Percentiles rank a stretch among this genome's conserved stretches.
Conservation (phyloP, 1,140 invertebrate genomes). For the Hormaphis cornu region DNA sequence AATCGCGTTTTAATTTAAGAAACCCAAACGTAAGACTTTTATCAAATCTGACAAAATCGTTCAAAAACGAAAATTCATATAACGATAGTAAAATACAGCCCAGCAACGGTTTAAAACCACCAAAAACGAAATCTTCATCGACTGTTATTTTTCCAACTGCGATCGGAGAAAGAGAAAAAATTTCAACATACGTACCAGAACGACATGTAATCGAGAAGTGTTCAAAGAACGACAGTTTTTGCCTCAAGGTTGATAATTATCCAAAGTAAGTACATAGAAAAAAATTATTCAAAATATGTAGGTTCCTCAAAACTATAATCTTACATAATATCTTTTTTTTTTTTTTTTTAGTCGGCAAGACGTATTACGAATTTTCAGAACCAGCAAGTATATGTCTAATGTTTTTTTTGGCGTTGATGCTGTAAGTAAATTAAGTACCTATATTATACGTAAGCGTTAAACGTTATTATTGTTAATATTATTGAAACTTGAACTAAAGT, state of each 20-base stretch:
- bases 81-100: constrained; percentile 1
- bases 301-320: background rate
- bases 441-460: background rate
- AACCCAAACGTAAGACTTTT: background rate
- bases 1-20: background rate
- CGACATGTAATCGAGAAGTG: background rate
- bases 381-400: constrained; percentile 19
- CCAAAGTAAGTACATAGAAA: background rate
- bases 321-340: background rate
- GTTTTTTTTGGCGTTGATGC: background rate
- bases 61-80: background rate
- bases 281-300: background rate
- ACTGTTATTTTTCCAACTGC: constrained; percentile 12
- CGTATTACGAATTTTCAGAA: background rate
- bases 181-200: constrained; percentile 5
- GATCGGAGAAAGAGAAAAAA: background rate
- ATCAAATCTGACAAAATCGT: background rate
- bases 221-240: constrained; percentile 4
- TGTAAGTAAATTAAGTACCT: background rate
- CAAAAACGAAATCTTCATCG: background rate
- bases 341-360: constrained; percentile 6
- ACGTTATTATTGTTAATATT: no score
- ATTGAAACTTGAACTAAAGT: background rate
- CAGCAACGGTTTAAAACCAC: background rate
- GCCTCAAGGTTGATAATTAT: constrained; percentile 8